Percentiles rank a stretch among this genome's conserved stretches.
Conservation (phyloP, 2,113 vertebrate genomes). For the Zeus faber region DNA sequence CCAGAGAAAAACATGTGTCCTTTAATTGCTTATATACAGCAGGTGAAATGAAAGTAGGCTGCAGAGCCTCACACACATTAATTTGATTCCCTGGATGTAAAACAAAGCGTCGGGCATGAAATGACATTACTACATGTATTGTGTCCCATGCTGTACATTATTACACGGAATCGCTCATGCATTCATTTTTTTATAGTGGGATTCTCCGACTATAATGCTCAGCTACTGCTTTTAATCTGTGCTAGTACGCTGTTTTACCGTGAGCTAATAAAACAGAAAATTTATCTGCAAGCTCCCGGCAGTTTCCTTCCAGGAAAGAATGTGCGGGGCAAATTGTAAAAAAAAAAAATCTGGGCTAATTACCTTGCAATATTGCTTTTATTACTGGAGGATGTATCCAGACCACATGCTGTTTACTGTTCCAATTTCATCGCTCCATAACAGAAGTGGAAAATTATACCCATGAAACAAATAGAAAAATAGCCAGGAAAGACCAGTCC, state of each 20-base stretch:
- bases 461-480: conserved; percentile 25
- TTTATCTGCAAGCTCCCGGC: conserved; percentile 63
- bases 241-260: conserved; percentile 61
- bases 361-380: conserved; percentile 75
- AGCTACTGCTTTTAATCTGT: conserved; percentile 61
- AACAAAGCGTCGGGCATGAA: conserved; percentile 29
- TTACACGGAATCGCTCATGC: conserved; percentile 55
- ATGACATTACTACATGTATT: conserved; percentile 30
- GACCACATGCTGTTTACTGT: conserved; percentile 56
- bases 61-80: conserved; percentile 13
- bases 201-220: conserved; percentile 61
- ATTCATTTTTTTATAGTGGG: conserved; percentile 62
- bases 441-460: conserved; percentile 19
- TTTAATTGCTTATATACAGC: neutral
- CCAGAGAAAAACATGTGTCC: neutral
- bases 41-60: neutral
- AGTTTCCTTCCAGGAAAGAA: conserved; percentile 68
- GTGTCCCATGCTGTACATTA: conserved; percentile 48
- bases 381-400: conserved; percentile 62
- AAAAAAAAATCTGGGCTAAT: conserved; percentile 74
- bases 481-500: conserved; percentile 20
- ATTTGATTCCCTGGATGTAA: conserved; percentile 24
- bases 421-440: conserved; percentile 44
- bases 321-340: conserved; percentile 66
- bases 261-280: conserved; percentile 72